These are phyloP conservation scores for Ptiloglossa arizonensis DNA, from an alignment of 1,140 invertebrate genomes.

Conservation along the genomic window DNA sequence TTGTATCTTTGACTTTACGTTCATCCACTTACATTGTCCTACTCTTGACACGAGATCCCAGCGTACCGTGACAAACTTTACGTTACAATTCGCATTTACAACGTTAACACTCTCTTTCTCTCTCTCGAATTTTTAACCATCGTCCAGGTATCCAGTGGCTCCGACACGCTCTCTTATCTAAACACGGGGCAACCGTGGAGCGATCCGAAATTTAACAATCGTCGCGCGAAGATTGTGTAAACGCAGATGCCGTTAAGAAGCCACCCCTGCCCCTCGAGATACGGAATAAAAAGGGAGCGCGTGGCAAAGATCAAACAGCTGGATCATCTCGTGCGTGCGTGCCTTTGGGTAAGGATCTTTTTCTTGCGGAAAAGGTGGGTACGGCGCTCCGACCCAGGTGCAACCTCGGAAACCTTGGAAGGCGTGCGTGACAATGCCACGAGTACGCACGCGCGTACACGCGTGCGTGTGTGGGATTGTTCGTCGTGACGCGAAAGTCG, in stretches of 20 bases:
- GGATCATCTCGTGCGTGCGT: conserved; percentile 80
- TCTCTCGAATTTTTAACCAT: too few species aligned
- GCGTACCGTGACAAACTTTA: too few species aligned
- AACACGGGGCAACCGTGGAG: background rate
- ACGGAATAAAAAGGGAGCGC: conserved; percentile 71
- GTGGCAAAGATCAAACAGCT: conserved; percentile 81
- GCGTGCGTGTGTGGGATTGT: conserved; percentile 41
- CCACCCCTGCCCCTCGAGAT: conserved; percentile 27
- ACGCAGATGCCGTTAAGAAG: conserved; percentile 74
- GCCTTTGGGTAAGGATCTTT: conserved; percentile 77
- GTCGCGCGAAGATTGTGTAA: conserved; percentile 64
- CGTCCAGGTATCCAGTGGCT: too few species aligned
- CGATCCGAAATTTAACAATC: conserved; percentile 18
- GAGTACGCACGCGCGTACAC: too few species aligned
- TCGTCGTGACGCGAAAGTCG: conserved; percentile 52
- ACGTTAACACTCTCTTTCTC: too few species aligned
- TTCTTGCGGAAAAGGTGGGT: conserved; percentile 72
- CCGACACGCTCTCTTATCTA: background rate
- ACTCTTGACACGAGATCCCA: too few species aligned
- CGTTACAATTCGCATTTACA: too few species aligned
- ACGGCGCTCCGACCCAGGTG: conserved; percentile 61
- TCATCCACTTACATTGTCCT: too few species aligned
- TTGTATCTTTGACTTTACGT: too few species aligned
- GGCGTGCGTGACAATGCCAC: conserved; percentile 67
- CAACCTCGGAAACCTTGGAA: conserved; percentile 56